These are phyloP conservation scores for Ooceraea biroi DNA, from an alignment of 1,140 invertebrate species.

Conservation along the genomic window DNA sequence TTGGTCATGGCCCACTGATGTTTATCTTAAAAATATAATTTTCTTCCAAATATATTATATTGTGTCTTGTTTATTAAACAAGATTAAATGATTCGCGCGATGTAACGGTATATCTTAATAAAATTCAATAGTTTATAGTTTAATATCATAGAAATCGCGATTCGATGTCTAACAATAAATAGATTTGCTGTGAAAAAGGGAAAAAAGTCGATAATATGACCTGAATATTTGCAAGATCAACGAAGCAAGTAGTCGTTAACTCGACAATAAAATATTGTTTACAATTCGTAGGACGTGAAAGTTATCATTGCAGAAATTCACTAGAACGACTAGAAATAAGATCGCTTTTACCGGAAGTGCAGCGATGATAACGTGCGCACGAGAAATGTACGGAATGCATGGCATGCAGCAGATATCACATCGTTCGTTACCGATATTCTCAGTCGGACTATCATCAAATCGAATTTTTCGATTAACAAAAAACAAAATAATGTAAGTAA, in stretches of 20 bases:
- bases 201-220: neutral
- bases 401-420: neutral
- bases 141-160: too few relatives aligned
- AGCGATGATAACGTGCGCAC: conserved; percentile 29
- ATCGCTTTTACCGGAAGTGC: conserved; percentile 57
- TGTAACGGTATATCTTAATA: too few relatives aligned
- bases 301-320: conserved; percentile 53
- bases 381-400: neutral
- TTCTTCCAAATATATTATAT: neutral
- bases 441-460: neutral
- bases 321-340: conserved; percentile 38
- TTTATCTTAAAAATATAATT: conserved; percentile 11
- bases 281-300: conserved; percentile 49
- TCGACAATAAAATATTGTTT: conserved; percentile 46
- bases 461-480: neutral
- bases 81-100: too few relatives aligned
- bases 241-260: conserved; percentile 15
- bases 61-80: too few relatives aligned
- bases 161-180: too few relatives aligned
- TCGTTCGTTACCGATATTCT: neutral
- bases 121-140: too few relatives aligned
- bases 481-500: neutral
- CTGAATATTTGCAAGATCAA: neutral
- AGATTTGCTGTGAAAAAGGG: neutral
- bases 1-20: conserved; percentile 29